Base-by-base conservation (phyloP, 2,113 vertebrate genomes). In the Beaufortia kweichowensis region DNA sequence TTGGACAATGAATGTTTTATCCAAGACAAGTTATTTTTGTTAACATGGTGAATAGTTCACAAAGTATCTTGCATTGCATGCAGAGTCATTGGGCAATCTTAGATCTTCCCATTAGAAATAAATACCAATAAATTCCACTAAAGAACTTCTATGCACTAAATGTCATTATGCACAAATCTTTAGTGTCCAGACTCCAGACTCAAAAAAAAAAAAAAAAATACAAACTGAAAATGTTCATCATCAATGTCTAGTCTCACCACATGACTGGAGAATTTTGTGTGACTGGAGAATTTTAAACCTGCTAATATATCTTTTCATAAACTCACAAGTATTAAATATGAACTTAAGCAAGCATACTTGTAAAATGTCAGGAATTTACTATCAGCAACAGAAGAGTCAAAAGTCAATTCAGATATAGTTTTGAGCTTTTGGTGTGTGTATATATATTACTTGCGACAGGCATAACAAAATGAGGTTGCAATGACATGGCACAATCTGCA, bases 61-160 rank as follows among this genome's bases (percentile, higher is more conserved):
- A 60, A 75, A 79, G 74, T 21, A 65, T 55, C 60, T 72, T 55
- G 56, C 10, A 60, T 60, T 67, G 78, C 78, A 79, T 79, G 78
- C 78, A 79, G 31, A 75, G 29, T 50, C 23, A 48, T 39, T 28
- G 26, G 24, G 26, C 24, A 29, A 74, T 3, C 35, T 59, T 60
- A 60, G 19, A 46, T 43, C 8, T 26, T 19, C 26, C 28, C 17
- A 11, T 59, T 60, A 73, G 35, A 57, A 33, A 59, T 9, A 4
- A 31, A 61, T 46, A 26, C 56, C 14, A 23, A 73, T 21, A 73
- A 29, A 57, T 61, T 4, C 55, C 31, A 6, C 12, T 23, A 23
- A 57, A 29, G 21, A 28, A 17, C 2, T 24, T 56, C 24, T 73
- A 46, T 46, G 35, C 28, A 10, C 48, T 31, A 14, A 61, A 74